Evolutionary conservation across 2,888 invertebrate genomes (phyloP), one percentile per base, ranked within the genome.

Genomic region (Geophilus truncorum): DNA sequence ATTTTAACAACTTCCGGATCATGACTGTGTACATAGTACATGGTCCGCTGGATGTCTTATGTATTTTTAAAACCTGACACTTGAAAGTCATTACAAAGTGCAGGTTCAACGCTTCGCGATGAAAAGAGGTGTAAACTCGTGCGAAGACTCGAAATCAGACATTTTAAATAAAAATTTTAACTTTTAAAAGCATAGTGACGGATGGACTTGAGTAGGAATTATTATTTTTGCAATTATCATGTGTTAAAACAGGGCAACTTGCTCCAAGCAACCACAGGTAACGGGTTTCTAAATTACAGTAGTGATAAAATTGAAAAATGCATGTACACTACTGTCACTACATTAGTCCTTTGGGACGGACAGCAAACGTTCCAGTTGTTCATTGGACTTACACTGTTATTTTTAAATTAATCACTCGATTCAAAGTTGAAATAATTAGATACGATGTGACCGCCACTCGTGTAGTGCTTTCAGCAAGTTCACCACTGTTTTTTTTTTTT

Each of bases 321-420:
- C 70, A 25, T 70, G 25, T 25, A 28, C 70, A 70, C 70, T 70
- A 70, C 70, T 70, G 70, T 70, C 25, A 70, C 70, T 12, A 28
- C 70, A 70, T 70, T 70, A 70, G 70, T 70, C 70, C 70, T 70
- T 28, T 70, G 28, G 70, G 70, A 70, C 77, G 36, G 32, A 36
- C 21, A 45, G 78, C 78, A 78, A 78, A 78, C 78, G 28, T 78
- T 78, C 51, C 78, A 78, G 78, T 78, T 78, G 78, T 78, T 78
- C 78, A 78, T 32, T 77, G 32, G 70, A 70, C 70, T 70, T 70
- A 70, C 51, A 51, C n/a, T 51, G 18, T 51, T 51, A 51, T 51
- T 51, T 51, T 18, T 51, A 51, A 51, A 51, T 51, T n/a, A 51
- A 51, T 51, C 9, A 32, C n/a, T n/a, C n/a, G n/a, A 32, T 9